These are phyloP conservation scores for Heterohyrax brucei DNA, from an alignment of 2,797 vertebrate genomes.

Conservation along the genomic window DNA sequence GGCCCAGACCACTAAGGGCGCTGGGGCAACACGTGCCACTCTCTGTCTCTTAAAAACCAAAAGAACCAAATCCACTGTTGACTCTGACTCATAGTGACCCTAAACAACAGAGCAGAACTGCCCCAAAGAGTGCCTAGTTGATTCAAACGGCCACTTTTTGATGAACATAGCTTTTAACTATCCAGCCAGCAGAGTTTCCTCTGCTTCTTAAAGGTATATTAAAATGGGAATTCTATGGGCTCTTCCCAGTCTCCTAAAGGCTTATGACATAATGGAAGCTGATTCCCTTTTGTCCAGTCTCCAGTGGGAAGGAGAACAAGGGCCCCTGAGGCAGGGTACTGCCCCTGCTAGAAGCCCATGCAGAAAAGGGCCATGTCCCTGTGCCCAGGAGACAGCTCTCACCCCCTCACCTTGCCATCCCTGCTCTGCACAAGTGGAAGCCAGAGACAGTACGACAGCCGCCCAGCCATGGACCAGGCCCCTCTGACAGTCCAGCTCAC, in stretches of 20 bases:
- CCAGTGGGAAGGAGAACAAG: slow-evolving; percentile 29
- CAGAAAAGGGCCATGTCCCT: neutral
- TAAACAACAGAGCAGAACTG: no score
- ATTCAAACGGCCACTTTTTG: no score
- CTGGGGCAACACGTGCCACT: neutral
- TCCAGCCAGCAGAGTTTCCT: no score
- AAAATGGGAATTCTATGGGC: neutral
- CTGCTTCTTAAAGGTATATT: neutral
- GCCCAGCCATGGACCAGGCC: neutral
- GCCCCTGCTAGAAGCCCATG: neutral
- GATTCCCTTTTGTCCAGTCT: slow-evolving; percentile 17
- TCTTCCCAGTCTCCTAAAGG: neutral
- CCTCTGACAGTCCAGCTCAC: neutral
- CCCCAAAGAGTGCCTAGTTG: no score
- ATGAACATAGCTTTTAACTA: no score
- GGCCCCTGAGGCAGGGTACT: neutral
- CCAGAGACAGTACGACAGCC: neutral
- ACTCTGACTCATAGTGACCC: no score
- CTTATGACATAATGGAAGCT: neutral
- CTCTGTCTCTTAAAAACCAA: neutral
- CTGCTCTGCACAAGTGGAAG: accelerated
- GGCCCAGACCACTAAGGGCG: neutral
- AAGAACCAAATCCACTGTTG: no score
- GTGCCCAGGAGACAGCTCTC: neutral
- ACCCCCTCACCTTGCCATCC: accelerated